phyloP scores from a whole-genome alignment of 2,113 vertebrate species.

The Ptychochromis oligacanthus region DNA sequence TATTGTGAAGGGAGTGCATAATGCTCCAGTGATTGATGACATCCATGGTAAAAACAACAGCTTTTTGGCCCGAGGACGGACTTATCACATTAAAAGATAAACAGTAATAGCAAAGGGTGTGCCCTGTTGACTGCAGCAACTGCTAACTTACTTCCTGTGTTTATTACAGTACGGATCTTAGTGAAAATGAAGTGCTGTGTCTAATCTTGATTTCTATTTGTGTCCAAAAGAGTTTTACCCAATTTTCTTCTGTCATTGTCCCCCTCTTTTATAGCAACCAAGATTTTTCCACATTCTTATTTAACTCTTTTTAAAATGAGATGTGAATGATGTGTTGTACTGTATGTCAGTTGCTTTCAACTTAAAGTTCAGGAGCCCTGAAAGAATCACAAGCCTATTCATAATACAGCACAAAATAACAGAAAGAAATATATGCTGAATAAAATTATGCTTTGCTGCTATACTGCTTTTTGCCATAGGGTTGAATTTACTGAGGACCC shows the following conservation, averaged over 20 bases:
- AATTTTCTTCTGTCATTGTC: neutral
- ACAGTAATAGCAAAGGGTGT: conserved; percentile 31
- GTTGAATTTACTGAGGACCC: neutral
- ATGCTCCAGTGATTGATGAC: conserved; percentile 51
- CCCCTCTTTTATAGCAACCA: neutral
- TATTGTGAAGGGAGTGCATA: conserved; percentile 39
- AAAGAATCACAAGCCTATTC: neutral
- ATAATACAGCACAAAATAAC: neutral
- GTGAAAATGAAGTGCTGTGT: conserved; percentile 38
- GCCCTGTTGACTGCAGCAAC: conserved; percentile 12
- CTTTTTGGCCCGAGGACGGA: conserved; percentile 40
- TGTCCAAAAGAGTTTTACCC: neutral
- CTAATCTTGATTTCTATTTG: conserved; percentile 15
- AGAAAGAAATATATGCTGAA: neutral
- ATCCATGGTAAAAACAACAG: conserved; percentile 46
- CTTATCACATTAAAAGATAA: conserved; percentile 56
- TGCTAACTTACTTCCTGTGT: conserved; percentile 41
- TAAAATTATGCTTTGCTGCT: neutral
- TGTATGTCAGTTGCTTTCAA: neutral
- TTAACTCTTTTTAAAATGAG: neutral
- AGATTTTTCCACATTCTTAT: neutral
- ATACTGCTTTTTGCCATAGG: neutral
- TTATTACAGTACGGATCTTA: conserved; percentile 1
- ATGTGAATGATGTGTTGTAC: neutral
- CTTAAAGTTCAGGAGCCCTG: neutral